Evolutionary conservation across 2,113 vertebrate genomes (phyloP).

Genomic region (Aspiorhynchus laticeps): DNA sequence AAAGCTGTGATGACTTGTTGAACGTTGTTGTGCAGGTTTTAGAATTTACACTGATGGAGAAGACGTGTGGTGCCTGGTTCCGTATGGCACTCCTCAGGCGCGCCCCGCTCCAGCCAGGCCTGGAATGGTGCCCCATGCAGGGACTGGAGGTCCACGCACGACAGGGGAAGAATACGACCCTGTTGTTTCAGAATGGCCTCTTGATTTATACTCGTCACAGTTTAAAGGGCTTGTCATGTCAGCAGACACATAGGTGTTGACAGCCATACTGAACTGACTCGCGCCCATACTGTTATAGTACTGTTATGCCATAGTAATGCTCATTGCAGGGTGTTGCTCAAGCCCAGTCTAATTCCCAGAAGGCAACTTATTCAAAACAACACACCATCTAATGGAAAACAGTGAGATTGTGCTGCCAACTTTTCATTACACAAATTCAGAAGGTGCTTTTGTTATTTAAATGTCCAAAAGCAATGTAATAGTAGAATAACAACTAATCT

Average conservation of each 20-base stretch:
- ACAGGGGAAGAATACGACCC: conserved; percentile 73
- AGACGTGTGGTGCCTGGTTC: conserved; percentile 53
- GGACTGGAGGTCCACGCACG: conserved; percentile 68
- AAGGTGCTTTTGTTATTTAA: conserved; percentile 6
- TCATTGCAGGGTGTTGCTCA: conserved; percentile 18
- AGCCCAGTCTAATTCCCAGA: conserved; percentile 37
- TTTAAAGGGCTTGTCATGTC: conserved; percentile 72
- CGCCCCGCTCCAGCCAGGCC: conserved; percentile 49
- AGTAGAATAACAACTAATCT: neutral
- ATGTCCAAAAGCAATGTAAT: neutral
- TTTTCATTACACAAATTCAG: neutral
- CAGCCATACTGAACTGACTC: conserved; percentile 74
- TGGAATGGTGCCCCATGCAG: conserved; percentile 68
- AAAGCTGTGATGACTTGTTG: conserved; percentile 33
- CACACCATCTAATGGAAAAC: conserved; percentile 12
- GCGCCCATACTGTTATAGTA: conserved; percentile 64
- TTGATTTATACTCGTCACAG: conserved; percentile 78
- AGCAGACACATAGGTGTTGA: conserved; percentile 78
- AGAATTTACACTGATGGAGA: conserved; percentile 52
- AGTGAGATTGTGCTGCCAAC: neutral
- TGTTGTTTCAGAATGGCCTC: conserved; percentile 77
- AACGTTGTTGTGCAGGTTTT: conserved; percentile 31
- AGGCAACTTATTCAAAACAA: conserved; percentile 20
- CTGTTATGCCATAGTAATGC: conserved; percentile 25
- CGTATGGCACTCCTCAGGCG: conserved; percentile 56